Conservation (phyloP, 2,113 vertebrate genomes). For the Gymnarchus niloticus region DNA sequence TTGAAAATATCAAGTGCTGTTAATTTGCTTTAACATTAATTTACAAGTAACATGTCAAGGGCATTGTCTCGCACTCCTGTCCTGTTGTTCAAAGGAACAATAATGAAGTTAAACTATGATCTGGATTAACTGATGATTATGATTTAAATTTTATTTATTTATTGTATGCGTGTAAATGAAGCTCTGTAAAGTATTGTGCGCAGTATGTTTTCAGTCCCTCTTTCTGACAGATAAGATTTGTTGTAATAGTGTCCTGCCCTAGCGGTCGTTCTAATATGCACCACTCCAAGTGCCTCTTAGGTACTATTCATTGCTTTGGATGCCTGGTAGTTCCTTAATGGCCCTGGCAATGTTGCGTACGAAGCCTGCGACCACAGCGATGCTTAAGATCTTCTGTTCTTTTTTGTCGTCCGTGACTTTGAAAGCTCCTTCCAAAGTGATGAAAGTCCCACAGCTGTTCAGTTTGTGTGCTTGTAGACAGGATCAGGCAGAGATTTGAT, state of each 20-base stretch:
- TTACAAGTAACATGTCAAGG: background rate
- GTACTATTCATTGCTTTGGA: background rate
- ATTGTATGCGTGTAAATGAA: background rate
- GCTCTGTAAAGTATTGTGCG: background rate
- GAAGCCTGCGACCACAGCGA: background rate
- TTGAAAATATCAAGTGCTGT: background rate
- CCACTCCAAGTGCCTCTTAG: background rate
- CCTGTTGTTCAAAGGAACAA: background rate
- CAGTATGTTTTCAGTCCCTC: background rate
- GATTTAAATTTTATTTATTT: background rate
- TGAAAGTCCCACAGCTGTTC: background rate
- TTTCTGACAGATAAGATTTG: background rate
- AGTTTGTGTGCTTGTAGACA: conserved; percentile 16
- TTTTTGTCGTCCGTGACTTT: background rate
- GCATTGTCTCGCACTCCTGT: background rate
- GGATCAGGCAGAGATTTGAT: background rate
- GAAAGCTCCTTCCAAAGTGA: conserved; percentile 7
- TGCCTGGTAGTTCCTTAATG: background rate
- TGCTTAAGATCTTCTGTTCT: background rate
- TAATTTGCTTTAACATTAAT: background rate
- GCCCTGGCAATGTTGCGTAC: background rate
- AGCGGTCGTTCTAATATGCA: background rate
- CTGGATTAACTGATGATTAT: background rate
- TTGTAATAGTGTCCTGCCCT: background rate
- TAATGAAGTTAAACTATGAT: background rate